Evolutionary conservation across 2,113 vertebrate genomes (phyloP).

Genomic region (Mugil cephalus): DNA sequence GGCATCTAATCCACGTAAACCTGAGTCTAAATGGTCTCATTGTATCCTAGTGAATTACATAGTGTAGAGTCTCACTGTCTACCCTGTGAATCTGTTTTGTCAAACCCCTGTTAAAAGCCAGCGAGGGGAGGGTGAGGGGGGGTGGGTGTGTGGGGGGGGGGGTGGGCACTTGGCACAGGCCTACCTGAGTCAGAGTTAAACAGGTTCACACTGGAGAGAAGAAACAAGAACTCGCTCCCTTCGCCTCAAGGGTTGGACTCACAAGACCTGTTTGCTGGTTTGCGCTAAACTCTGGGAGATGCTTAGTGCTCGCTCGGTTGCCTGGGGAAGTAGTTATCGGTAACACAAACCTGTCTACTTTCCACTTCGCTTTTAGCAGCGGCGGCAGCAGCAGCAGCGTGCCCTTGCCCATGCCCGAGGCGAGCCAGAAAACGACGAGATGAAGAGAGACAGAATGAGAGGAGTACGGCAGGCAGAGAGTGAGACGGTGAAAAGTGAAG

Average conservation of each 20-base stretch:
- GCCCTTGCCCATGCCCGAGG: conserved; percentile 67
- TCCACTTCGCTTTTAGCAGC: conserved; percentile 61
- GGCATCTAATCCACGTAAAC: conserved; percentile 8
- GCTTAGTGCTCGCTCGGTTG: conserved; percentile 30
- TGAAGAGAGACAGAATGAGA: conserved; percentile 25
- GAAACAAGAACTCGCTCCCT: conserved; percentile 47
- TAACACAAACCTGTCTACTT: conserved; percentile 69
- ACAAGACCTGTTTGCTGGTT: conserved; percentile 52
- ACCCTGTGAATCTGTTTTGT: conserved; percentile 68
- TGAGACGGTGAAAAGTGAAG: conserved; percentile 45
- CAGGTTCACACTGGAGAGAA: conserved; percentile 53
- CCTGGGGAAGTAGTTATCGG: conserved; percentile 63
- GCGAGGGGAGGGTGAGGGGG: too few species aligned
- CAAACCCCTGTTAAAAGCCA: conserved; percentile 64
- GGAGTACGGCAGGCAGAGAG: conserved; percentile 20
- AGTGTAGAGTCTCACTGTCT: conserved; percentile 41
- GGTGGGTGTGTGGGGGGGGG: neutral
- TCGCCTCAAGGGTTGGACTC: conserved; percentile 37
- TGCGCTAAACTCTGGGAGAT: conserved; percentile 47
- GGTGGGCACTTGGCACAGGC: conserved; percentile 56
- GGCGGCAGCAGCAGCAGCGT: conserved; percentile 31
- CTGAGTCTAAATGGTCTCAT: conserved; percentile 46
- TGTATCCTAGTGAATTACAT: conserved; percentile 46
- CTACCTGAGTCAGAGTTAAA: conserved; percentile 72
- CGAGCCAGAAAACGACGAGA: conserved; percentile 25